Evolutionary conservation across 1,140 invertebrate genomes (phyloP), one percentile per base, ranked within the genome.

Genomic region (Danaus plexippus): DNA sequence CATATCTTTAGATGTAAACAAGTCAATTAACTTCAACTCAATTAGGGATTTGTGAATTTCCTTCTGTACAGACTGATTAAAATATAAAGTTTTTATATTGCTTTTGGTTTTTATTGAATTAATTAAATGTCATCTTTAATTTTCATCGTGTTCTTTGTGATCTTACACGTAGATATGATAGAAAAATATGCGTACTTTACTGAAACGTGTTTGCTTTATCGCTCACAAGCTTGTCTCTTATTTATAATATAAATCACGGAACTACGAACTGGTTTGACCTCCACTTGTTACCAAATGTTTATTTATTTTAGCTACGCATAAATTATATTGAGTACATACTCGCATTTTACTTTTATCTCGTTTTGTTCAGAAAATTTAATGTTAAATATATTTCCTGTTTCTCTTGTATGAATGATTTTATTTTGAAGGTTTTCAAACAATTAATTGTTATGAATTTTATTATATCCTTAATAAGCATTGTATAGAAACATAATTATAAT

Each of bases 191-290:
- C 22, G 22, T 48, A 43, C 43, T 43, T 49, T 11, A 43, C n/a
- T 56, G 1, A 22, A 15, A 42, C 49, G n/a, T 8, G 49, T 51
- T 51, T 10, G 18, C 15, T 43, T 48, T 15, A 52, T 8, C 8
- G 43, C 32, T 18, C 11, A 43, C 15, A 13, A 41, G 47, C 12
- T 7, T 43, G 42, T 11, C 43, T 46, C 15, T 42, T 32, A 11
- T 43, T 44, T 42, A 50, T 11, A 41, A 53, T 47, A 47, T 68
- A 45, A 50, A 72, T 73, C 62, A 59, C 75, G 69, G 79, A 80
- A 77, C 66, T 75, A 66, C 62, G 56, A 71, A 76, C 69, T 64
- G 63, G 72, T 78, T 73, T 72, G 69, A 75, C 69, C 71, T 80
- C 71, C 63, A 71, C 61, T 57, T 66, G 47, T 66, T 65, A 65